phyloP scores from a whole-genome alignment of 2,113 vertebrate genomes.

The Origma solitaria region DNA sequence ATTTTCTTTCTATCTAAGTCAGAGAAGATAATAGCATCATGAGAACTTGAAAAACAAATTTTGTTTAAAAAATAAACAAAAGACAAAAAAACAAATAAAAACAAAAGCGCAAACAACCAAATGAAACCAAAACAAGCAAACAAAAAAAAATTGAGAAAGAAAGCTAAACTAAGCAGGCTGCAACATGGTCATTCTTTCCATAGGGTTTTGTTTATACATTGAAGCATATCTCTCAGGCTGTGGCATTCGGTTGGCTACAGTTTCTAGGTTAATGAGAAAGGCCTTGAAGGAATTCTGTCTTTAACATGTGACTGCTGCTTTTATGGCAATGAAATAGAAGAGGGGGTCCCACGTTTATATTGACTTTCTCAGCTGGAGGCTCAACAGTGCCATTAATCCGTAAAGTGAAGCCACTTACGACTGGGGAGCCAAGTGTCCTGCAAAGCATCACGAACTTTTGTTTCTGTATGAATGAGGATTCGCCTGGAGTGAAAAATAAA shows the following conservation, averaged over 20 bases:
- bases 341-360: background rate
- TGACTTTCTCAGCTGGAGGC: background rate
- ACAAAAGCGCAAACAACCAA: too few species aligned
- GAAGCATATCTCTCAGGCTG: background rate
- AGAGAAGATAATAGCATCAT: background rate
- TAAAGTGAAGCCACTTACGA: background rate
- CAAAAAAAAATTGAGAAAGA: background rate
- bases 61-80: background rate
- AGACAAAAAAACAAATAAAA: too few species aligned
- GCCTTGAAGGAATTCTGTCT: background rate
- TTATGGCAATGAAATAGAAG: background rate
- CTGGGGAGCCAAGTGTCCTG: background rate
- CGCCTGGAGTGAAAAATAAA: background rate
- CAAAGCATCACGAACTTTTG: background rate
- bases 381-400: background rate
- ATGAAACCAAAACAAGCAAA: too few species aligned
- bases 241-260: background rate
- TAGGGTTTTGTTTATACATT: conserved; percentile 11
- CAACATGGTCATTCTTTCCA: background rate
- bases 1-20: background rate
- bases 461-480: background rate
- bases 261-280: conserved; percentile 7
- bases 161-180: background rate
- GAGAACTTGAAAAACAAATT: background rate
- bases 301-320: background rate